These are phyloP conservation scores for Mycteria americana DNA, from an alignment of 2,797 vertebrate species.

Conservation along the genomic window DNA sequence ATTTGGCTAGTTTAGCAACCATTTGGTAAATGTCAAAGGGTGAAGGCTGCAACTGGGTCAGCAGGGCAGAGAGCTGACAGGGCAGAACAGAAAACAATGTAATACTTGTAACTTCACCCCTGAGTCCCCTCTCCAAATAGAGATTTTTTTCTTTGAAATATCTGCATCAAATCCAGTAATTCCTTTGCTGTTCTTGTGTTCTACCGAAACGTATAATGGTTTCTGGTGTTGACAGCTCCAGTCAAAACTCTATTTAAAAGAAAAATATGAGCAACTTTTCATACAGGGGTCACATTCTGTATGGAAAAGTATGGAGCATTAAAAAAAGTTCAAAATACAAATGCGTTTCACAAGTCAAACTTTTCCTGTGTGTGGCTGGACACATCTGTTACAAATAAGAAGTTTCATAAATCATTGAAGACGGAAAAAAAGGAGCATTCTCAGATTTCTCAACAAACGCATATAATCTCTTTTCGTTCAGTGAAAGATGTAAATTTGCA, in stretches of 20 bases:
- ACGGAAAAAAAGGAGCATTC: not conserved
- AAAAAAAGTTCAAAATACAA: not conserved
- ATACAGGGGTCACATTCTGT: conserved; percentile 20
- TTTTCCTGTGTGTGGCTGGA: not conserved
- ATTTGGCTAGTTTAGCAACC: not conserved
- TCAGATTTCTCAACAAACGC: not conserved
- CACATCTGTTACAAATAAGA: conserved; percentile 14
- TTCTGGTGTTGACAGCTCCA: not conserved
- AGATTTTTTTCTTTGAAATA: not conserved
- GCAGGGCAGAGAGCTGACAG: not conserved
- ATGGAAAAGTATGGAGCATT: not conserved
- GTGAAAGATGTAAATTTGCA: not conserved
- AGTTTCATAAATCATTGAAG: conserved; percentile 19
- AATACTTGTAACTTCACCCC: conserved; percentile 20
- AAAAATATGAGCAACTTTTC: conserved; percentile 1
- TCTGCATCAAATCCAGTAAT: conserved; percentile 12
- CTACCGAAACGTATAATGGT: not conserved
- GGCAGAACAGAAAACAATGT: conserved; percentile 19
- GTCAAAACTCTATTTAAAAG: not conserved
- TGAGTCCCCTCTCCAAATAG: not conserved
- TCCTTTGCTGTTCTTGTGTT: not conserved
- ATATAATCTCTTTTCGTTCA: not conserved
- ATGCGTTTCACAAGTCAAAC: not conserved
- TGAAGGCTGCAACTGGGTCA: not conserved
- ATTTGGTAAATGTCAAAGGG: conserved; percentile 38